Evolutionary conservation across 2,888 invertebrate genomes (phyloP).

Genomic region (Eledone cirrhosa): DNA sequence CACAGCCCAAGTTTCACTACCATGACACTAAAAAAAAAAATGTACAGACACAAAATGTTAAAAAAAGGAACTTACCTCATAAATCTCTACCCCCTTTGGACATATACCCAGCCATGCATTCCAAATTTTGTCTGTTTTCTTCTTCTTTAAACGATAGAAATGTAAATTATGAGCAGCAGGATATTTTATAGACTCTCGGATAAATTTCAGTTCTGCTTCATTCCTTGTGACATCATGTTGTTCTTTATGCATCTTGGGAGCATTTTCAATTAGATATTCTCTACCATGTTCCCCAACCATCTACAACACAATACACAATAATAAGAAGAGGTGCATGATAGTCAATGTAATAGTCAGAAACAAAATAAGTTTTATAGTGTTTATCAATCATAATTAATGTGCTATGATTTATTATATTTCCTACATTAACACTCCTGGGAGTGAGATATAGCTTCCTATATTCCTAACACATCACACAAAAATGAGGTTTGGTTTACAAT

Average conservation of each 20-base stretch:
- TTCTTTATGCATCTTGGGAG: conserved; percentile 84
- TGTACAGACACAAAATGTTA: too few species aligned
- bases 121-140: conserved; percentile 72
- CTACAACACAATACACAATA: conserved; percentile 47
- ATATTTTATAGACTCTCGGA: conserved; percentile 86
- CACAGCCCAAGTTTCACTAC: too few species aligned
- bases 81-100: conserved; percentile 89
- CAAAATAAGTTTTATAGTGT: too few species aligned
- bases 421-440: too few species aligned
- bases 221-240: conserved; percentile 80
- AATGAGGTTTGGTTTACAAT: too few species aligned
- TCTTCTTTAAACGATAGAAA: conserved; percentile 77
- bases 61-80: conserved; percentile 70
- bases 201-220: conserved; percentile 88
- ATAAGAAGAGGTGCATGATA: too few species aligned
- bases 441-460: too few species aligned
- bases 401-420: too few species aligned
- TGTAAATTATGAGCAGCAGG: conserved; percentile 87
- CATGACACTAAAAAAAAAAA: too few species aligned
- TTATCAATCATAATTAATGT: too few species aligned
- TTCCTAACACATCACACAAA: too few species aligned
- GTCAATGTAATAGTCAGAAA: too few species aligned
- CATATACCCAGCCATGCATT: conserved; percentile 88
- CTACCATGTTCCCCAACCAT: conserved; percentile 70
- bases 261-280: conserved; percentile 69